A percentile compares a stretch with the other conserved stretches of the same genome.
Evolutionary conservation across 1,140 invertebrate genomes (phyloP).

Genomic region (Procambarus clarkii): DNA sequence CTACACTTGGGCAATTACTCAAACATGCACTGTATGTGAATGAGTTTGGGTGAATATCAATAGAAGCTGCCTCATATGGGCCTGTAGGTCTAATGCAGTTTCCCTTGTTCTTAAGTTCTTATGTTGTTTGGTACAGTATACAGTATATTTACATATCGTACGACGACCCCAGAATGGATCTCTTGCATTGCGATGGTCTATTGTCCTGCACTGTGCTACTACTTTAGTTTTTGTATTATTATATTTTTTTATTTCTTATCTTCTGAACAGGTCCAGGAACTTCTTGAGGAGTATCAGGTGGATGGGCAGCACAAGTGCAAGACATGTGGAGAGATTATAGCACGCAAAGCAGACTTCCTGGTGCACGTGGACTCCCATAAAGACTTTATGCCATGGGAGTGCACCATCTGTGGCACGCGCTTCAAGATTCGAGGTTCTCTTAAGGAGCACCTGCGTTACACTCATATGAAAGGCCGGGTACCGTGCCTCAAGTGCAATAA

Average conservation of each 20-base stretch:
- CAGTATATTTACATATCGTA: too few relatives aligned
- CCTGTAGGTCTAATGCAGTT: too few relatives aligned
- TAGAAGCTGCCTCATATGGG: too few relatives aligned
- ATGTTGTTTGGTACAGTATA: too few relatives aligned
- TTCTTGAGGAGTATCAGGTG: constrained; percentile 71
- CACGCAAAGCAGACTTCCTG: constrained; percentile 71
- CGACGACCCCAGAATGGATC: too few relatives aligned
- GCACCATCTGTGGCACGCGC: constrained; percentile 71
- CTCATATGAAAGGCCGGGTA: constrained; percentile 72
- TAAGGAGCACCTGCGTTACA: constrained; percentile 72
- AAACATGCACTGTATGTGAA: too few relatives aligned
- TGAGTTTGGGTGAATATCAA: too few relatives aligned
- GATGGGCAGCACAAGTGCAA: constrained; percentile 71
- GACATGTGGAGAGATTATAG: constrained; percentile 63
- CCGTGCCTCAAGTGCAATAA: constrained; percentile 72
- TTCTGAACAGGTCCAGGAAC: constrained; percentile 66
- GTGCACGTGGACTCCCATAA: constrained; percentile 71
- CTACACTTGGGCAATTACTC: too few relatives aligned
- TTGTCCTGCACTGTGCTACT: too few relatives aligned
- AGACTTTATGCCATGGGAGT: constrained; percentile 73
- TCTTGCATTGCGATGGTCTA: too few relatives aligned
- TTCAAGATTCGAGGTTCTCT: constrained; percentile 72
- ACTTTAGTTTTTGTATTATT: too few relatives aligned
- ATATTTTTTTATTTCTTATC: not conserved
- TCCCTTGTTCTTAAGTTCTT: too few relatives aligned